Conservation (phyloP, 2,888 invertebrate species). For the Caenorhabditis virilis region DNA sequence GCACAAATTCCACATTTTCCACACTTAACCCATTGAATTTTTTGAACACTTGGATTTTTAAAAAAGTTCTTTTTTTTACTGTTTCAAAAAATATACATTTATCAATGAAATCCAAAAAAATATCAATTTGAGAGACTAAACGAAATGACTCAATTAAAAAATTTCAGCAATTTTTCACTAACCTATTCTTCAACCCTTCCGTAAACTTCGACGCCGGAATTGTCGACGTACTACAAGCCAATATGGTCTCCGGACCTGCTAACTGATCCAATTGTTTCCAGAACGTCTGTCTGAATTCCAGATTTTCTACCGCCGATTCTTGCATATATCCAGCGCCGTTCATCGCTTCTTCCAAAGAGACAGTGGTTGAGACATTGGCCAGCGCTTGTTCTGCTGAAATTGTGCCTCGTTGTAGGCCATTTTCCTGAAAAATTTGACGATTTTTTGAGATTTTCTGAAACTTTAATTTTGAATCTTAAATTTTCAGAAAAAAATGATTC, state of each 20-base stretch:
- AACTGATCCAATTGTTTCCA: slow-evolving; percentile 78
- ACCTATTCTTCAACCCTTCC: slow-evolving; percentile 79
- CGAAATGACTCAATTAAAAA: too few species aligned
- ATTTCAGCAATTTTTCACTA: too few species aligned
- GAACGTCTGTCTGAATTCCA: slow-evolving; percentile 82
- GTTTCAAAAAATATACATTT: too few species aligned
- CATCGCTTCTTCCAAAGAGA: slow-evolving; percentile 31
- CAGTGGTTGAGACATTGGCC: slow-evolving; percentile 25
- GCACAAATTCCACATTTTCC: too few species aligned
- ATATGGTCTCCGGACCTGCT: slow-evolving; percentile 70
- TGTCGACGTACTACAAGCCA: slow-evolving; percentile 92
- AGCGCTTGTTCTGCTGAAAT: slow-evolving; percentile 54
- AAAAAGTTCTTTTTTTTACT: too few species aligned
- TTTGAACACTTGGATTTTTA: too few species aligned
- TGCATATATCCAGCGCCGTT: slow-evolving; percentile 70
- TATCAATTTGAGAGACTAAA: too few species aligned
- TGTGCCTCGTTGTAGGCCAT: slow-evolving; percentile 40
- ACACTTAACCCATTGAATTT: too few species aligned
- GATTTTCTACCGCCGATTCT: slow-evolving; percentile 89
- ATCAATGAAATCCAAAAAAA: too few species aligned
- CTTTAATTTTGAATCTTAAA: not conserved
- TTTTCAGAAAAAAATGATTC: not conserved
- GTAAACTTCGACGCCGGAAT: slow-evolving; percentile 87
- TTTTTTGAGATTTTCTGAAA: not conserved
- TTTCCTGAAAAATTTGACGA: slow-evolving; percentile 70